Evolutionary conservation across 2,888 invertebrate genomes (phyloP), one percentile per base, ranked within the genome.

Genomic region (Serrognathus titanus): DNA sequence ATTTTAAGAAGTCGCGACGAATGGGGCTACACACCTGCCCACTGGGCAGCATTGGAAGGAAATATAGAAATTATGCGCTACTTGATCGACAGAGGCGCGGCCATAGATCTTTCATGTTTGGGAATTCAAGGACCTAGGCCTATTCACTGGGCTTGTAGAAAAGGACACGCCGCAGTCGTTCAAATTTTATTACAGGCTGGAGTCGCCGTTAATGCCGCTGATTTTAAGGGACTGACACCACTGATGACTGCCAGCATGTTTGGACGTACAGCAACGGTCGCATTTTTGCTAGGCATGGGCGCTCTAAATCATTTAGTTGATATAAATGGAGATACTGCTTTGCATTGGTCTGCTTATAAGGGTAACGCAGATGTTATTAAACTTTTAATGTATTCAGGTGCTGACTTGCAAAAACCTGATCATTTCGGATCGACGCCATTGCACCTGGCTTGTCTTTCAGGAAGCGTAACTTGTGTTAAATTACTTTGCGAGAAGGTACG

Each of bases 261-360:
- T 72, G 94, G 94, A 7, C 85, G 92, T 70, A 90, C 92, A 2
- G 92, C 93, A 8, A 90, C 94, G 0, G 94, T 94, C 0, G 94
- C 94, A 0, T 95, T 92, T 75, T 80, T 96, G 0, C 82, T 96
- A 50, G 94, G 94, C 31, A 93, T 91, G 86, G 94, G 93, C 2
- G 94, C 94, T 0, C 82, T 90, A 1, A 89, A 92, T 63, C 88
- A 92, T 69, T 80, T 93, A 47, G 89, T 91, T 1, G 95, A 96
- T 69, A 92, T 92, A 65, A 95, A 96, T 71, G 95, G 95, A 0
- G 95, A 96, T 70, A 93, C 92, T 0, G 94, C 95, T 0, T 79
- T 95, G 35, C 95, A 96, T 71, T 96, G 95, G 95, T 94, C 94
- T 0, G 92, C 94, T 0, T 95, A 95, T 75, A 95, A 95, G 76